These are phyloP conservation scores for Aphelenchoides avenae DNA, from an alignment of 1,140 invertebrate species.

Conservation along the genomic window DNA sequence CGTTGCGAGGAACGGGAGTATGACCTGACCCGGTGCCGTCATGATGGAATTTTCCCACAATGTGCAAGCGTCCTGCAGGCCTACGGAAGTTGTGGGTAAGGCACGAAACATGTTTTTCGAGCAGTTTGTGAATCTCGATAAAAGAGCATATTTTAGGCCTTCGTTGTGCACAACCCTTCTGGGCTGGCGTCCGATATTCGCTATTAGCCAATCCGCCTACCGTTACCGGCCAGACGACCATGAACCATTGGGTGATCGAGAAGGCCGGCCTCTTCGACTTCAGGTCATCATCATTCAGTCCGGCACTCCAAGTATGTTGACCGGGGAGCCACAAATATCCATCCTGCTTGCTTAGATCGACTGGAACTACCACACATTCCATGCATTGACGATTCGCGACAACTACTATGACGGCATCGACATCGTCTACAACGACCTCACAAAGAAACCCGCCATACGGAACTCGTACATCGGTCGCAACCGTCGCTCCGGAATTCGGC, in stretches of 20 bases:
- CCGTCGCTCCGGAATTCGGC: conserved; percentile 77
- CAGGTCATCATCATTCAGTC: conserved; percentile 75
- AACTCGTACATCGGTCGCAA: conserved; percentile 65
- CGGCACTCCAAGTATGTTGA: conserved; percentile 71
- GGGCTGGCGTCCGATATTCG: conserved; percentile 84
- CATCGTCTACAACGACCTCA: conserved; percentile 79
- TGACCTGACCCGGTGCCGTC: conserved; percentile 83
- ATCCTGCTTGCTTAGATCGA: conserved; percentile 67
- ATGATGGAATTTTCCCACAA: conserved; percentile 66
- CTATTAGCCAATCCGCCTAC: conserved; percentile 78
- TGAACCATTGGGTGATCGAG: conserved; percentile 83
- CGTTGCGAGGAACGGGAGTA: conserved; percentile 82
- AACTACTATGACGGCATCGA: conserved; percentile 70
- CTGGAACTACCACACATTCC: conserved; percentile 78
- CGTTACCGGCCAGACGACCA: conserved; percentile 73
- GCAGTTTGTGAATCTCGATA: conserved; percentile 7
- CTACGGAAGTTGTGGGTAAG: conserved; percentile 52
- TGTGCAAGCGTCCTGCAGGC: conserved; percentile 41
- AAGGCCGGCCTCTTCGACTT: conserved; percentile 90
- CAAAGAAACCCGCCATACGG: conserved; percentile 60
- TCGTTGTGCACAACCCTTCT: conserved; percentile 77
- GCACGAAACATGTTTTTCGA: conserved; percentile 1
- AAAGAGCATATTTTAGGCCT: conserved; percentile 25
- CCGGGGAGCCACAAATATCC: background rate
- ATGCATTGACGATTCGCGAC: conserved; percentile 63